Conservation (phyloP, 64 coral and sea anemone species). For the Cladopsammia gracilis region DNA sequence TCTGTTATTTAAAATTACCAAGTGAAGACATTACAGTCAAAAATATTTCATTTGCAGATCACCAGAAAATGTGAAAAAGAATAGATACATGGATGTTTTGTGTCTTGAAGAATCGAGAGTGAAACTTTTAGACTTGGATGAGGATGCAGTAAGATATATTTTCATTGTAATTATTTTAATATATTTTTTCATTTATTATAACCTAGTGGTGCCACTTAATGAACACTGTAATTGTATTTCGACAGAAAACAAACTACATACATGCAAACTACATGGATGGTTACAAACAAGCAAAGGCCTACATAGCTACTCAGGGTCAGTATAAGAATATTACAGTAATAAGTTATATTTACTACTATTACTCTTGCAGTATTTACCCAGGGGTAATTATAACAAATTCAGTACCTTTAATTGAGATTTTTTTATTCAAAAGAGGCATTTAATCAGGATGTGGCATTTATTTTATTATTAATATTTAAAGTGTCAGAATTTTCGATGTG, state of each 20-base stretch:
- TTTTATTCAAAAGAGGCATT: too few relatives aligned
- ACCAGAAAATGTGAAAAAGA: slow-evolving; percentile 87
- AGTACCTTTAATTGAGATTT: too few relatives aligned
- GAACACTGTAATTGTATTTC: not conserved
- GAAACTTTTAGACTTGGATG: slow-evolving; percentile 55
- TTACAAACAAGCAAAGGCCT: slow-evolving; percentile 82
- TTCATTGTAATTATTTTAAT: not conserved
- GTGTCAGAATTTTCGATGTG: too few relatives aligned
- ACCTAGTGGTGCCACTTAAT: not conserved
- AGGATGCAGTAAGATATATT: slow-evolving; percentile 59
- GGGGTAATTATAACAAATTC: too few relatives aligned
- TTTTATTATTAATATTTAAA: too few relatives aligned
- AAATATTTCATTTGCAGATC: slow-evolving; percentile 36
- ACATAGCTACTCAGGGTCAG: slow-evolving; percentile 94
- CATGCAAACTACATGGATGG: slow-evolving; percentile 96
- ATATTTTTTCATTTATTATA: too few relatives aligned
- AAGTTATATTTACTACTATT: too few relatives aligned
- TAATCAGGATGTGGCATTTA: too few relatives aligned
- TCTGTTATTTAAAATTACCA: too few relatives aligned
- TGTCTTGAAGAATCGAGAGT: slow-evolving; percentile 95
- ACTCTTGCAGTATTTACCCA: too few relatives aligned
- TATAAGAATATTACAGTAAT: not conserved
- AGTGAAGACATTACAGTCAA: too few relatives aligned
- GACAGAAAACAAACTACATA: slow-evolving; percentile 93
- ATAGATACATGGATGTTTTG: slow-evolving; percentile 89